Evolutionary conservation across 53 echinoderm and acorn worm species (phyloP).

Genomic region (Arbacia lixula): DNA sequence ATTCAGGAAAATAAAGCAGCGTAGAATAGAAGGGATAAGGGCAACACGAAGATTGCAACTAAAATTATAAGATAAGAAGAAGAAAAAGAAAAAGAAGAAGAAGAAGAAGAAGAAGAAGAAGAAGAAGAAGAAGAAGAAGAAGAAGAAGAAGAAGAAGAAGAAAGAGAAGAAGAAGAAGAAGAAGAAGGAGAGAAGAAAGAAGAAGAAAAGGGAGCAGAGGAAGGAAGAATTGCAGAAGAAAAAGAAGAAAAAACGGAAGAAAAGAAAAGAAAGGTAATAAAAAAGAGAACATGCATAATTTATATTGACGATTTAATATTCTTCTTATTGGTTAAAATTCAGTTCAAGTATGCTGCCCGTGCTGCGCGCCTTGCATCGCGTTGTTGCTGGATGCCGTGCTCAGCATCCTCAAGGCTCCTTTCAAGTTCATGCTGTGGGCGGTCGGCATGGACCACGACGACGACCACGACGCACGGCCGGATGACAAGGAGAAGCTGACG

Average conservation of each 20-base stretch:
- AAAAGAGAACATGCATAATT: too few species aligned
- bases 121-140: not conserved
- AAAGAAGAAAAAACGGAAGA: too few species aligned
- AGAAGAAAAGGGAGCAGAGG: too few species aligned
- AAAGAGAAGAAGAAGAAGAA: not conserved
- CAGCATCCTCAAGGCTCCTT: constrained; percentile 55
- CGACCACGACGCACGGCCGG: not conserved
- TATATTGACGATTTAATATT: too few species aligned
- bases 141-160: not conserved
- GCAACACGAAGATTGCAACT: too few species aligned
- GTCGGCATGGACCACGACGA: not conserved
- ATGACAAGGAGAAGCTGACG: not conserved
- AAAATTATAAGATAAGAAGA: not conserved
- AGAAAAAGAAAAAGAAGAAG: not conserved
- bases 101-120: not conserved
- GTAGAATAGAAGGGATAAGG: too few species aligned
- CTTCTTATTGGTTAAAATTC: too few species aligned
- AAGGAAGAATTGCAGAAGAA: too few species aligned
- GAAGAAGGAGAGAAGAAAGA: too few species aligned
- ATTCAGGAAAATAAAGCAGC: too few species aligned
- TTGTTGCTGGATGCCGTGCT: constrained; percentile 32
- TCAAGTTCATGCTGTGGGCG: constrained; percentile 59
- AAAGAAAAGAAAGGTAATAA: too few species aligned
- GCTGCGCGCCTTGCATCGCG: constrained; percentile 66
- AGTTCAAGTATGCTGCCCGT: constrained; percentile 65